Conservation (phyloP, 2,113 vertebrate species). For the Gymnocephalus cernua region DNA sequence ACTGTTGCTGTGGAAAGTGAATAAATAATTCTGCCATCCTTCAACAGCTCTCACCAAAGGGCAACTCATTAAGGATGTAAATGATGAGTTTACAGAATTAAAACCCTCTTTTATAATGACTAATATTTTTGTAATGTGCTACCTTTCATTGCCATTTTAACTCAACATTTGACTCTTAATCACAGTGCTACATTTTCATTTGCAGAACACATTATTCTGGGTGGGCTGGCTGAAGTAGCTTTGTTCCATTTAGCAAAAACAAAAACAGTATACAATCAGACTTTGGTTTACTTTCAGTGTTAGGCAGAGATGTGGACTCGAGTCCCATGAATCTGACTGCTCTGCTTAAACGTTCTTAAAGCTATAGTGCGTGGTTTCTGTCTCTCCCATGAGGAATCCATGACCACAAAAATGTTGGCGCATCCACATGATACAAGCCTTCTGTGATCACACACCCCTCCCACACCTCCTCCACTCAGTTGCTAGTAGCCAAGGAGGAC, state of each 20-base stretch:
- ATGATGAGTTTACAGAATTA: slow-evolving; percentile 21
- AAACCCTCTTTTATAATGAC: background rate
- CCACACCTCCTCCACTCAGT: no score
- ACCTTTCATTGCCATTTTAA: background rate
- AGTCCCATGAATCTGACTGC: background rate
- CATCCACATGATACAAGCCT: no score
- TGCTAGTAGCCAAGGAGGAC: no score
- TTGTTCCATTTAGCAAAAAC: background rate
- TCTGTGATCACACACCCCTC: no score
- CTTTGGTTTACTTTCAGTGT: background rate
- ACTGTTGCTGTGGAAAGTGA: background rate
- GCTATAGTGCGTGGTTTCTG: no score
- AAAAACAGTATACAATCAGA: background rate
- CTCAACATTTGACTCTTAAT: background rate
- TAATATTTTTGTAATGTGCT: background rate
- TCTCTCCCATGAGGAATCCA: no score
- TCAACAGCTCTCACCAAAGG: slow-evolving; percentile 26
- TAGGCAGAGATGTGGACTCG: background rate
- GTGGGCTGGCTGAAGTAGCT: background rate
- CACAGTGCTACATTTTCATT: background rate
- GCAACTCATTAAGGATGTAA: slow-evolving; percentile 5
- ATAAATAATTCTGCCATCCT: background rate
- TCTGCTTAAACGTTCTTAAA: background rate
- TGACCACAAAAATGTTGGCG: no score
- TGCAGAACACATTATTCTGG: background rate